Conservation (phyloP, 1,140 invertebrate species). For the Drosophila sucinea region DNA sequence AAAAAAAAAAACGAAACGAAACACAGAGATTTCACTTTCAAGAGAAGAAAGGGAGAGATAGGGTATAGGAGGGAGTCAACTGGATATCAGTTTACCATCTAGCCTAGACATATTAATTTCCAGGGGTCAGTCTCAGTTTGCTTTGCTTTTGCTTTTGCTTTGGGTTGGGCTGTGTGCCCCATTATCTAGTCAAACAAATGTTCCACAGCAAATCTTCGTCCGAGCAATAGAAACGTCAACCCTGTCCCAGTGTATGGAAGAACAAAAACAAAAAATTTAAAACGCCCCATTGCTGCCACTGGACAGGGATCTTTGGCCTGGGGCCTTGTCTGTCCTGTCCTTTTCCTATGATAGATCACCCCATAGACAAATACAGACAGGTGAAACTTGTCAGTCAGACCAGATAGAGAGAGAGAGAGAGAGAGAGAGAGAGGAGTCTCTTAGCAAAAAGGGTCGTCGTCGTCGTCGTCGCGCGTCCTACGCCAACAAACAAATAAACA, state of each 20-base stretch:
- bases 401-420: conserved; percentile 20
- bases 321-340: conserved; percentile 42
- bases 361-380: conserved; percentile 79
- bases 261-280: conserved; percentile 34
- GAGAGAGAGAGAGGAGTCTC: conserved; percentile 12
- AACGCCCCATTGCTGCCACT: conserved; percentile 27
- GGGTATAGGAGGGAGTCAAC: conserved; percentile 14
- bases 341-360: conserved; percentile 71
- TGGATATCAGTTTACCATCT: conserved; percentile 59
- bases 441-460: conserved; percentile 66
- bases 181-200: conserved; percentile 79
- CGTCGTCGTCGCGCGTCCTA: conserved; percentile 68
- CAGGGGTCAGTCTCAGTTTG: conserved; percentile 52
- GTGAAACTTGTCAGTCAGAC: conserved; percentile 77
- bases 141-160: neutral
- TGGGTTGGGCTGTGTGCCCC: conserved; percentile 44
- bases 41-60: conserved; percentile 58
- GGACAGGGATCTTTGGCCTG: conserved; percentile 36
- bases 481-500: conserved; percentile 70
- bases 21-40: conserved; percentile 71
- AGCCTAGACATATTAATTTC: conserved; percentile 45
- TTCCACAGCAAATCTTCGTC: conserved; percentile 52
- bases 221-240: conserved; percentile 60
- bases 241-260: conserved; percentile 32
- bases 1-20: conserved; percentile 6